A percentile compares a stretch with the other conserved stretches of the same genome.
These are phyloP conservation scores for Nemapogon koenigi DNA, from an alignment of 2,888 invertebrate genomes.

Conservation along the genomic window DNA sequence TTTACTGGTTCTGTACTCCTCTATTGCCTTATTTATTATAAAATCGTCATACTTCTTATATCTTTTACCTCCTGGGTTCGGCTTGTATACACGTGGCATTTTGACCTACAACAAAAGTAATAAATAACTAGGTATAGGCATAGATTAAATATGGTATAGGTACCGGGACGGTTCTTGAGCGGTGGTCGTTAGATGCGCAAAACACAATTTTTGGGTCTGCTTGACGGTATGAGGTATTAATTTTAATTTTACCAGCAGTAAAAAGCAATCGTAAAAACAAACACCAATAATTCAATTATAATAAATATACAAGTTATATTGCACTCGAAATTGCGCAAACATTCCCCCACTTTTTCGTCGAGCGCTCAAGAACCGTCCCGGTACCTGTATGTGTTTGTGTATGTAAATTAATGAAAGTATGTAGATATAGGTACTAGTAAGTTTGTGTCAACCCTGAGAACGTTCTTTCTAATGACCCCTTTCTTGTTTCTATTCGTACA, in stretches of 20 bases:
- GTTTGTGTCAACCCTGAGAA: neutral
- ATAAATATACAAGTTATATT: too few relatives aligned
- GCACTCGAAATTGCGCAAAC: too few relatives aligned
- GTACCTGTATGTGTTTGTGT: too few relatives aligned
- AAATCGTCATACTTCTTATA: constrained; percentile 6
- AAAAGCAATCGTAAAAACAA: too few relatives aligned
- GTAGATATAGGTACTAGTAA: neutral
- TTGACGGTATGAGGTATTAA: too few relatives aligned
- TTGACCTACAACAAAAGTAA: neutral
- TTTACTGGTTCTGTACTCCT: constrained; percentile 2
- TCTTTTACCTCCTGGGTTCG: neutral
- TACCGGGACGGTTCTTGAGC: neutral
- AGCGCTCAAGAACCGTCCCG: too few relatives aligned
- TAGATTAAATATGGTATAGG: neutral
- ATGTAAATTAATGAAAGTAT: neutral
- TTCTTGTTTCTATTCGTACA: neutral
- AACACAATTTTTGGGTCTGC: too few relatives aligned
- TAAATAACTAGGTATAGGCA: neutral
- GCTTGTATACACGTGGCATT: constrained; percentile 9
- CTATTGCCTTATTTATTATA: constrained; percentile 2
- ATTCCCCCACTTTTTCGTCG: too few relatives aligned
- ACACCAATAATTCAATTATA: too few relatives aligned
- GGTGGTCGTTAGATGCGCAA: too few relatives aligned
- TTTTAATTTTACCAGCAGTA: too few relatives aligned
- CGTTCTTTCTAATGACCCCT: neutral